These are phyloP conservation scores for Norana najaformis DNA, from an alignment of 2,888 invertebrate species.

Conservation along the genomic window DNA sequence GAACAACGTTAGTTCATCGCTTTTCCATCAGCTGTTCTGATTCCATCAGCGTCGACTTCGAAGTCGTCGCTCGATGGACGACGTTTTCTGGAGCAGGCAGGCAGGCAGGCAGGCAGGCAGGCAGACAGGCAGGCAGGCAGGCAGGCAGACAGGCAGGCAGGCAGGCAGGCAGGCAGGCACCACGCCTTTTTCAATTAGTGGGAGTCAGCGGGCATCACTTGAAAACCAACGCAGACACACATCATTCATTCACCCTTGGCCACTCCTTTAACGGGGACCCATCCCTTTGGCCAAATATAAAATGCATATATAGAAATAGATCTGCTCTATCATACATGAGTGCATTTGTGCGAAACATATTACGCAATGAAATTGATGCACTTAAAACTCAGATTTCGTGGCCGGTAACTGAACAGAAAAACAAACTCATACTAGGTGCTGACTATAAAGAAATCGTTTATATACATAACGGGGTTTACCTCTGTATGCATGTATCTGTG, in stretches of 20 bases:
- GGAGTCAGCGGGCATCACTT: not conserved
- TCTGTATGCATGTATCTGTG: too few relatives aligned
- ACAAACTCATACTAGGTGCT: not conserved
- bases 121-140: not conserved
- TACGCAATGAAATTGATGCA: not conserved
- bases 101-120: not conserved
- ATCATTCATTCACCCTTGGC: not conserved
- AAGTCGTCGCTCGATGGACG: not conserved
- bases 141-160: not conserved
- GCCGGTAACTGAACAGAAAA: not conserved
- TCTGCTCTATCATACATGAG: not conserved
- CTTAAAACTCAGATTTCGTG: not conserved
- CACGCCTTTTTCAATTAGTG: slow-evolving; percentile 13
- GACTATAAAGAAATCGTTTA: slow-evolving; percentile 5
- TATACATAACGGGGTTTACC: too few relatives aligned
- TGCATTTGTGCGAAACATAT: not conserved
- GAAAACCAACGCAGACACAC: not conserved
- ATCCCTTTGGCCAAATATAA: not conserved
- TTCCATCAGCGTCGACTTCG: not conserved
- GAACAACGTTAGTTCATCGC: slow-evolving; percentile 13
- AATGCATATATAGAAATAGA: not conserved
- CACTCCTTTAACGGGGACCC: not conserved
- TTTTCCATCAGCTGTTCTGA: slow-evolving; percentile 13
- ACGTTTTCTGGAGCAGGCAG: not conserved
- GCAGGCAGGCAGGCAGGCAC: not conserved